Evolutionary conservation across 2,888 invertebrate species (phyloP).

Genomic region (Drosophila affinis): DNA sequence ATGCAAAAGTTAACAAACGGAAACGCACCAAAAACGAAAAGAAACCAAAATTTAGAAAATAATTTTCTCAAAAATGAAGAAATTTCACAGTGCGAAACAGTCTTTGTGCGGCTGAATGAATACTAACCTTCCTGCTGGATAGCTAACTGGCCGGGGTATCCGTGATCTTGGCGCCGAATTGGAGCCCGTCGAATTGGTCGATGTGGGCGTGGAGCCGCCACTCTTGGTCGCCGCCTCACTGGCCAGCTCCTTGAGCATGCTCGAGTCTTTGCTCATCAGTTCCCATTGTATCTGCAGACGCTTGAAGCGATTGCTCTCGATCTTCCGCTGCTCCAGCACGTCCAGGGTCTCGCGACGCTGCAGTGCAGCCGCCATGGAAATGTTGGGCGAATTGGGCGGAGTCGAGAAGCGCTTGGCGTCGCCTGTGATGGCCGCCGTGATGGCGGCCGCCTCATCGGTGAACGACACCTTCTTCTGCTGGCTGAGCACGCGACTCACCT

Average conservation of each 20-base stretch:
- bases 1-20: conserved; percentile 47
- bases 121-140: conserved; percentile 84
- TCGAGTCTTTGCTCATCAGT: conserved; percentile 83
- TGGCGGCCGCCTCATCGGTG: conserved; percentile 66
- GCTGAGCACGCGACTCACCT: conserved; percentile 83
- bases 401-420: conserved; percentile 84
- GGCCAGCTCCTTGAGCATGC: conserved; percentile 83
- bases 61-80: conserved; percentile 26
- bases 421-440: conserved; percentile 35
- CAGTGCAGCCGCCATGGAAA: conserved; percentile 85
- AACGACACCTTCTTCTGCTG: conserved; percentile 84
- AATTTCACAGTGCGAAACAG: background rate
- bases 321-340: conserved; percentile 82
- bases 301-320: conserved; percentile 84
- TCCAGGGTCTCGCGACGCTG: conserved; percentile 71
- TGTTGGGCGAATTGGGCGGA: conserved; percentile 91
- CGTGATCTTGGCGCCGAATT: conserved; percentile 80
- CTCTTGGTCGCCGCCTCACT: conserved; percentile 82
- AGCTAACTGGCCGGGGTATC: conserved; percentile 84
- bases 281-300: conserved; percentile 84
- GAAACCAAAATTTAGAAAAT: conserved; percentile 49
- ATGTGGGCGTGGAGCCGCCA: conserved; percentile 83
- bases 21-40: conserved; percentile 39
- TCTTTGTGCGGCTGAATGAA: too few species aligned
- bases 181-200: conserved; percentile 68